These are phyloP conservation scores for Melopsittacus undulatus DNA, from an alignment of 2,797 vertebrate genomes.

Conservation along the genomic window DNA sequence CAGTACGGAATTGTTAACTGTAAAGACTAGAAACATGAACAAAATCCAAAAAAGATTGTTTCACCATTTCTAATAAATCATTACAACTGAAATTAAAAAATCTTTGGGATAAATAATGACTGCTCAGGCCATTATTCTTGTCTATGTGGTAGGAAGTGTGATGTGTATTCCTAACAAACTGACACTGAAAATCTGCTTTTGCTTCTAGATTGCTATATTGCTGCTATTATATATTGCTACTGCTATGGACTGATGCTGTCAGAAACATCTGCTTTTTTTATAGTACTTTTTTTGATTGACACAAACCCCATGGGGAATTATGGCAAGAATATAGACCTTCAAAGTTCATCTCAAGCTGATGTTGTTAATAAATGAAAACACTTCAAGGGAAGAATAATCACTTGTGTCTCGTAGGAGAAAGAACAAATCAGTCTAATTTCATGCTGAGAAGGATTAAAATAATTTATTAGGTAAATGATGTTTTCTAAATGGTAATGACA, in stretches of 20 bases:
- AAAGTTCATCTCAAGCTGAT: constrained; percentile 8
- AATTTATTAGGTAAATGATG: constrained; percentile 36
- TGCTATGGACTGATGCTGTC: neutral
- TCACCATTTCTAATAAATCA: constrained; percentile 62
- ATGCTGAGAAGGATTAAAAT: constrained; percentile 45
- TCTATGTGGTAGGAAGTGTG: constrained; percentile 38
- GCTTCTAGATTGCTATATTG: neutral
- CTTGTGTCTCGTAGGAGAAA: constrained; percentile 35
- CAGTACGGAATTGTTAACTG: constrained; percentile 54
- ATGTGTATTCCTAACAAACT: constrained; percentile 39
- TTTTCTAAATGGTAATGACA: constrained; percentile 31
- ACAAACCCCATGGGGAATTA: neutral
- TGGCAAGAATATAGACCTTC: neutral
- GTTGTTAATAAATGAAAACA: constrained; percentile 39
- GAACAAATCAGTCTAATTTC: constrained; percentile 51
- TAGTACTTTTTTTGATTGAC: neutral
- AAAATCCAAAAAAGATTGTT: constrained; percentile 52
- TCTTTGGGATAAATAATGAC: constrained; percentile 55
- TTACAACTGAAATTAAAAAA: constrained; percentile 63
- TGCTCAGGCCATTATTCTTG: constrained; percentile 47
- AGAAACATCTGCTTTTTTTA: constrained; percentile 14
- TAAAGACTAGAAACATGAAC: constrained; percentile 44
- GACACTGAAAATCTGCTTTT: constrained; percentile 47
- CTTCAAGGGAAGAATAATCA: constrained; percentile 33
- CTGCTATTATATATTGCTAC: neutral